A percentile compares a stretch with the other conserved stretches of the same genome.
phyloP scores from a whole-genome alignment of 2,113 vertebrate species.

The Piliocolobus tephrosceles region DNA sequence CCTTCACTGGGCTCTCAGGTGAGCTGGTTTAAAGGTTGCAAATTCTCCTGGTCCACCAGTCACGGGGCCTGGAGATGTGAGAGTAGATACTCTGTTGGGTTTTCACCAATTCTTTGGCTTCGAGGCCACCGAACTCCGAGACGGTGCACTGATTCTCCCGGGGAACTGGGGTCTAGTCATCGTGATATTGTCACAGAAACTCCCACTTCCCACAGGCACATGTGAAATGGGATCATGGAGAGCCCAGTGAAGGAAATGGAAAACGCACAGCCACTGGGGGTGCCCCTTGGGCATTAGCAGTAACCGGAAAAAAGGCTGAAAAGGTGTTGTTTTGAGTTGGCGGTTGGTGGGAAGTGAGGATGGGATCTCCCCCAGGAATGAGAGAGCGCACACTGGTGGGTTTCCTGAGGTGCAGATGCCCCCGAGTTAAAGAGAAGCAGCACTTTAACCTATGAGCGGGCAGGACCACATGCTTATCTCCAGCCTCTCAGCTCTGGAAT shows the following conservation, averaged over 20 bases:
- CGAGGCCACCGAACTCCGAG: fast-evolving
- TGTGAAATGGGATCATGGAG: background rate
- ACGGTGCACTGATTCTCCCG: fast-evolving
- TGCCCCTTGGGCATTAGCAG: too few species aligned
- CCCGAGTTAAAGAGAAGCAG: background rate
- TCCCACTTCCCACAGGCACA: too few species aligned
- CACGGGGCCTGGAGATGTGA: fast-evolving
- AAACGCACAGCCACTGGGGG: background rate
- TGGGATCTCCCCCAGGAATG: background rate
- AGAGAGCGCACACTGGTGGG: background rate
- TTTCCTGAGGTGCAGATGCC: background rate
- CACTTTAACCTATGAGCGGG: background rate
- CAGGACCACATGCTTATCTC: background rate
- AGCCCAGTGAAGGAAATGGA: too few species aligned
- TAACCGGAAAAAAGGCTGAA: too few species aligned
- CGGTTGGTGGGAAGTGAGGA: background rate
- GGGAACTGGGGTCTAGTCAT: background rate
- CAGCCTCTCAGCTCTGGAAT: background rate
- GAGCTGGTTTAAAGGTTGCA: background rate
- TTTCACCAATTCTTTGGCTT: fast-evolving
- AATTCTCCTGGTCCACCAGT: too few species aligned
- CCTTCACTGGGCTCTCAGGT: background rate
- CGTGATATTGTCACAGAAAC: background rate
- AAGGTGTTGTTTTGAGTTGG: background rate
- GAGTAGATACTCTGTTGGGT: background rate